phyloP scores from a whole-genome alignment of 2,113 vertebrate genomes.

The Conger conger region DNA sequence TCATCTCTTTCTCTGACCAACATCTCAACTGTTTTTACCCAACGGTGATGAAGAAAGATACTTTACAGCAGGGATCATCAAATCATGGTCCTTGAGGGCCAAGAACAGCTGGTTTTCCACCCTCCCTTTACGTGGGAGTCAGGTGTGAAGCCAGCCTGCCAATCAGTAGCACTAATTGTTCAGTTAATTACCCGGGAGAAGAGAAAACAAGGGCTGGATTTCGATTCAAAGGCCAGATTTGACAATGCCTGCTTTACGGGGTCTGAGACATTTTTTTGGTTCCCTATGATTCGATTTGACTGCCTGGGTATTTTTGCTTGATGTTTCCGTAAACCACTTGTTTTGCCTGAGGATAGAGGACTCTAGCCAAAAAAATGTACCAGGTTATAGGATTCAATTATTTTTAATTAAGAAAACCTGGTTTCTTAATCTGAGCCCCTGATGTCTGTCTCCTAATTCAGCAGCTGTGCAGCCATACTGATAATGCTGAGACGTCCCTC shows the following conservation, averaged over 20 bases:
- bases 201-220: no score
- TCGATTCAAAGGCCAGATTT: no score
- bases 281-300: background rate
- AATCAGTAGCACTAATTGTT: no score
- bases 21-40: background rate
- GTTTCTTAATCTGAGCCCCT: conserved; percentile 50
- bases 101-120: no score
- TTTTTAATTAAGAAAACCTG: conserved; percentile 54
- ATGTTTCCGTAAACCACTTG: conserved; percentile 15
- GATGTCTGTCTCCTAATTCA: conserved; percentile 37
- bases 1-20: background rate
- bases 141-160: no score
- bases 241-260: conserved; percentile 10
- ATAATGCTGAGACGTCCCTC: background rate
- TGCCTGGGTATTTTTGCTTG: background rate
- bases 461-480: background rate
- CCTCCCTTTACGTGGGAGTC: no score
- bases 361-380: conserved; percentile 46
- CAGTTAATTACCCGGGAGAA: no score
- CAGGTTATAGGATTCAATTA: conserved; percentile 45
- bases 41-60: conserved; percentile 25
- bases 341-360: conserved; percentile 45
- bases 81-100: no score
- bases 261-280: background rate
- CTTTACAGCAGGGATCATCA: no score